Evolutionary conservation across 2,888 invertebrate species (phyloP), one percentile per base, ranked within the genome.

Genomic region (Erebia epiphron): DNA sequence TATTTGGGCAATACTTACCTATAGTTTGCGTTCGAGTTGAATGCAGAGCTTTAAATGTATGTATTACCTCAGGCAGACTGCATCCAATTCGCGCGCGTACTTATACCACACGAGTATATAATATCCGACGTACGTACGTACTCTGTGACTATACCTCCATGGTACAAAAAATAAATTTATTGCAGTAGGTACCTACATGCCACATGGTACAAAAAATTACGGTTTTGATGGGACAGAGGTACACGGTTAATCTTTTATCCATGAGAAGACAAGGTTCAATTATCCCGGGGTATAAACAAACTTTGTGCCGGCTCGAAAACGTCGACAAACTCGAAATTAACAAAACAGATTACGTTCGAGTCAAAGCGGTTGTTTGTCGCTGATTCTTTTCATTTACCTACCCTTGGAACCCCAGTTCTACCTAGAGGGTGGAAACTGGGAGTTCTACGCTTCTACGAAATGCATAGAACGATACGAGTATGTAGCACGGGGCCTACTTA

Each of bases 311-410:
- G 78, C 79, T 76, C 82, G 86, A 83, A 87, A 87, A 88, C 85
- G 79, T 81, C 83, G 84, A 80, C 85, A 85, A 84, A 86, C 86
- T 85, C 82, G 80, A 86, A 91, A 91, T 91, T 92, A 92, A 92
- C 91, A 91, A 92, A 92, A 91, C 89, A 89, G 90, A 92, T 92
- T 91, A 91, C 89, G 85, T 86, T 88, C 81, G 80, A 81, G 79
- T 84, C 87, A 90, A 90, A 88, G 89, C 82, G 81, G 83, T 87
- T 89, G 88, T 90, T 89, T 89, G 84, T 80, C 70, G 79, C 78
- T 82, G 79, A 90, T 91, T 90, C 88, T 91, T 89, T 87, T 83
- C 86, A 85, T 87, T 88, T 90, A 82, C 83, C 80, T 71, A 67
- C 70, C 72, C 67, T 56, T 46, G 71, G 41, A 35, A 13, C 18